A percentile compares a stretch with the other conserved stretches of the same genome.
These are phyloP conservation scores for Nycticorax nycticorax DNA, from an alignment of 2,113 vertebrate genomes.

Conservation along the genomic window DNA sequence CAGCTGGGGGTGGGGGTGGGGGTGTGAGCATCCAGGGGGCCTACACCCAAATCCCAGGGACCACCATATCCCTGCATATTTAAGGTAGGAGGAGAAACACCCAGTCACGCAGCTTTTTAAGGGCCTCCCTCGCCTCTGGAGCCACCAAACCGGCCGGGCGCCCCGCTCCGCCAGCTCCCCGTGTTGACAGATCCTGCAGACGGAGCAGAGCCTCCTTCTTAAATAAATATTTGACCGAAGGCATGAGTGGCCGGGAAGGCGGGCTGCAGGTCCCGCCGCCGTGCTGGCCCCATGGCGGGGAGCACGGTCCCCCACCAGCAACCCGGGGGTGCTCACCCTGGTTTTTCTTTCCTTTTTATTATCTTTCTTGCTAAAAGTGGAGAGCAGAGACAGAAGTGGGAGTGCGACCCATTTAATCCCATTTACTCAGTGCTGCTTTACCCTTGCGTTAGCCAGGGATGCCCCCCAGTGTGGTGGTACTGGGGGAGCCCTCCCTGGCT, in stretches of 20 bases:
- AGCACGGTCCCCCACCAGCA: background rate
- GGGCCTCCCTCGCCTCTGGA: background rate
- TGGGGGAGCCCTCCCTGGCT: background rate
- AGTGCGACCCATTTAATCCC: background rate
- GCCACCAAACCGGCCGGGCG: background rate
- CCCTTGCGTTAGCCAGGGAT: background rate
- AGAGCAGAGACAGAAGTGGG: background rate
- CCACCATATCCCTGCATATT: background rate
- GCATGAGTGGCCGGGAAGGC: background rate
- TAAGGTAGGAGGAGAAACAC: background rate
- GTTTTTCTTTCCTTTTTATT: background rate
- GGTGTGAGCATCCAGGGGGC: background rate
- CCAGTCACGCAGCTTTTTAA: background rate
- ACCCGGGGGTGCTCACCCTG: accelerated
- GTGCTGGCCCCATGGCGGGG: accelerated
- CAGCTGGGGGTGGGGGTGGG: no score
- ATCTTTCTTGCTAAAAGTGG: background rate
- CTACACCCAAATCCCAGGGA: background rate
- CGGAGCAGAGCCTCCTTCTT: background rate
- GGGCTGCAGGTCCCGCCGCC: background rate
- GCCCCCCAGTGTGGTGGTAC: background rate
- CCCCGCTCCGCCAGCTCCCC: background rate
- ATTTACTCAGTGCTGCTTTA: background rate
- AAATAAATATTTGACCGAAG: background rate
- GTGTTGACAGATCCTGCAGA: background rate